Evolutionary conservation across 2,113 vertebrate genomes (phyloP), one percentile per base, ranked within the genome.

Genomic region (Pedionomus torquatus): DNA sequence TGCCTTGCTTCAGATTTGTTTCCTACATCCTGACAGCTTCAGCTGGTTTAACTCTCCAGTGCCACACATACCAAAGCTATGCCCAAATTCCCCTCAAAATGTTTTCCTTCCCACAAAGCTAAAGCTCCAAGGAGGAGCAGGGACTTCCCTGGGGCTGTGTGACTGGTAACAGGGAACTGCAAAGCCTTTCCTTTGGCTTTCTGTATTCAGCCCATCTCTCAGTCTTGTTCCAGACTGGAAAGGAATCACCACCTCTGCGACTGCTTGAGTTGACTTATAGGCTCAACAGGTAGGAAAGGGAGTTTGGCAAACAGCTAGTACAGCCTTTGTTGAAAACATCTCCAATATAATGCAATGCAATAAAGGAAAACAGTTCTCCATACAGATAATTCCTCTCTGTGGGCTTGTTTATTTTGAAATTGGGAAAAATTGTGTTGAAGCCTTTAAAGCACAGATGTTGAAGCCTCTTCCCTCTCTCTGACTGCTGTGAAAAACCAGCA

Each of bases 241-340:
- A 33, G 41, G 21, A 90, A 65, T 48, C 23, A 26, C 0, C 0
- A 61, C 11, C 31, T 71, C 44, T 37, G 8, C 19, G 23, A 1
- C 69, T 33, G 44, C 21, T 26, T 23, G 46, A 76, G 41, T 3
- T 65, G 28, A 64, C 16, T 52, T 61, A 20, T 0, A 28, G 21
- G 31, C 31, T 63, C 80, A 54, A 74, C 26, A 66, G 49, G 24
- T 37, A 26, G 1, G 11, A 52, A 35, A 65, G 18, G 58, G 26
- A 52, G n/a, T 7, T 69, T 1, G 11, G 58, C 63, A 61, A 83
- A 49, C 8, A 51, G 25, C 1, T 7, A 58, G 39, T 0, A 3
- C 0, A 44, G 41, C 37, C 21, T 66, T 49, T n/a, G 14, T 31
- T 51, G 71, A 66, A 69, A 91, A 33, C 3, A 11, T 31, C 52